Evolutionary conservation across 2,888 invertebrate species (phyloP).

Genomic region (Papilio elwesi): DNA sequence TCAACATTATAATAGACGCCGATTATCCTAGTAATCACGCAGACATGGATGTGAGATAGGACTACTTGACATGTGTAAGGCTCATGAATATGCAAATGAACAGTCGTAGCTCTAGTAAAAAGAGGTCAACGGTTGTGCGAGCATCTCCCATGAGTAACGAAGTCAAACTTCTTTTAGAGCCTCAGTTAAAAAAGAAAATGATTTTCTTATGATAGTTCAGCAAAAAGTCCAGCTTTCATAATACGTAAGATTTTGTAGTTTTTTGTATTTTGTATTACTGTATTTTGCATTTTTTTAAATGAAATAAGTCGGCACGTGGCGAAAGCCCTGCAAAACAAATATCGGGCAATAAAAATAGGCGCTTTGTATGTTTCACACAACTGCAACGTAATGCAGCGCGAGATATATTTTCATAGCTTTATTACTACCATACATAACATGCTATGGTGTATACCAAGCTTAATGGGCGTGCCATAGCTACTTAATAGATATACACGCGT

Average conservation of each 20-base stretch:
- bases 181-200: conserved; percentile 2
- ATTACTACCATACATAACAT: no score
- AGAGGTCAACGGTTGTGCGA: conserved; percentile 33
- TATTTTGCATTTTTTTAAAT: no score
- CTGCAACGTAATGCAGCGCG: no score
- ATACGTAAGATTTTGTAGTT: not conserved
- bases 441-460: not conserved
- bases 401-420: no score
- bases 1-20: not conserved
- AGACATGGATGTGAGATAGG: conserved; percentile 3
- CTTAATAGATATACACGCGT: not conserved
- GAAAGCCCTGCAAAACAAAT: no score
- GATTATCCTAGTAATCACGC: conserved; percentile 15
- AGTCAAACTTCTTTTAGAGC: conserved; percentile 15
- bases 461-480: not conserved
- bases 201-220: not conserved
- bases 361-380: no score
- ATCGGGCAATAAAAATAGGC: no score
- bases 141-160: conserved; percentile 30
- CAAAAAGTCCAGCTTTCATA: not conserved
- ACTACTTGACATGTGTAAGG: conserved; percentile 26
- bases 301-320: no score
- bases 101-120: conserved; percentile 27
- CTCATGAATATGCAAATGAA: conserved; percentile 39
- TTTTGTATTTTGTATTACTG: no score